These are phyloP conservation scores for Calidris pugnax DNA, from an alignment of 2,113 vertebrate genomes.

Conservation along the genomic window DNA sequence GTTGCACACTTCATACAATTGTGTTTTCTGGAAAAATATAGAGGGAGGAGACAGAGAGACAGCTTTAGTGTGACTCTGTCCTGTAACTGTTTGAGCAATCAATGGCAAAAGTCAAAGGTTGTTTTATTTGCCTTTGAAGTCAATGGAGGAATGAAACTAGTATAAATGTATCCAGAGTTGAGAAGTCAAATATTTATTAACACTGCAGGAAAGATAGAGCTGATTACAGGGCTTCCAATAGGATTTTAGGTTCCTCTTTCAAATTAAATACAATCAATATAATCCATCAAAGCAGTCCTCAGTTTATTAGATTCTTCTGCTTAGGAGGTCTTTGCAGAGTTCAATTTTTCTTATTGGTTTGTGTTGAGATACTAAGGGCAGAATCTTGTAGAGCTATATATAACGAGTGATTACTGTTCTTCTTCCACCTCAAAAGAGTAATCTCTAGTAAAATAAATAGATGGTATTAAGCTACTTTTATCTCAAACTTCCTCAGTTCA, in stretches of 20 bases:
- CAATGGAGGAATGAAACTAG: conserved; percentile 72
- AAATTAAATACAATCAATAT: conserved; percentile 52
- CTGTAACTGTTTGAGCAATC: conserved; percentile 64
- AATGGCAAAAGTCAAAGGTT: conserved; percentile 77
- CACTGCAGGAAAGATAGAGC: not conserved
- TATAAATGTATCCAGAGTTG: conserved; percentile 69
- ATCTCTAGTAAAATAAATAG: not conserved
- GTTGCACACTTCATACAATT: not conserved
- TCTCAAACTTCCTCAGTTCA: not conserved
- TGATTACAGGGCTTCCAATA: not conserved
- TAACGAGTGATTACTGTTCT: not conserved
- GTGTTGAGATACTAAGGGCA: not conserved
- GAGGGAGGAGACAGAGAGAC: not conserved
- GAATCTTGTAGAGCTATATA: not conserved
- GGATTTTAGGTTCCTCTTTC: conserved; percentile 25
- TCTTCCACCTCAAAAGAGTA: not conserved
- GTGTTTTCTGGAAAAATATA: not conserved
- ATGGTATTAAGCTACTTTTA: not conserved
- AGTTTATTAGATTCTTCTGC: conserved; percentile 52
- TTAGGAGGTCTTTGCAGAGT: conserved; percentile 7
- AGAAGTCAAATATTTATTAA: conserved; percentile 68
- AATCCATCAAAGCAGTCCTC: not conserved
- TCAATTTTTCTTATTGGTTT: conserved; percentile 44
- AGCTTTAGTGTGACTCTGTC: not conserved
- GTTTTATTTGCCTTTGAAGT: conserved; percentile 62